Evolutionary conservation across 92 coral and sea anemone species (phyloP).

Genomic region (Virgularia gustaviana): DNA sequence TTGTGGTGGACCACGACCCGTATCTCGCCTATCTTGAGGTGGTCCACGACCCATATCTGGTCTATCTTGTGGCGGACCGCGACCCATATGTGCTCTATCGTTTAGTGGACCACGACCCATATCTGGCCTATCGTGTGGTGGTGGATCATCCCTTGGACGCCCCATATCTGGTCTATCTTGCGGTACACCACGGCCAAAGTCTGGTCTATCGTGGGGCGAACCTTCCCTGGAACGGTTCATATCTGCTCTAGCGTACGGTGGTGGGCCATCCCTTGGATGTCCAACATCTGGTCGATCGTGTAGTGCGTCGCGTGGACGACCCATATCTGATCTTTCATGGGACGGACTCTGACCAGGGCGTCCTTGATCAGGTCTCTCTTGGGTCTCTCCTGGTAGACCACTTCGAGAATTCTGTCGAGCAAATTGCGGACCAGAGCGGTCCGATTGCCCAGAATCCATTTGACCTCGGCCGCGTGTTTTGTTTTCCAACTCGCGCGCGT

Average conservation of each 20-base stretch:
- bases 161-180: not conserved
- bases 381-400: slow-evolving; percentile 1
- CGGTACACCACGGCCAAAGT: not conserved
- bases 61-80: not conserved
- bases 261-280: not conserved
- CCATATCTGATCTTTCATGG: slow-evolving; percentile 9
- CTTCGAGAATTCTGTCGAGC: not conserved
- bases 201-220: not conserved
- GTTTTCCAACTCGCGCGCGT: slow-evolving; percentile 6
- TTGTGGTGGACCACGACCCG: not conserved
- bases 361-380: slow-evolving; percentile 1
- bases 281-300: not conserved
- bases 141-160: not conserved
- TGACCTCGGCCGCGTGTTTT: not conserved
- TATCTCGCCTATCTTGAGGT: not conserved
- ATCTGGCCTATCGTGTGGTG: not conserved
- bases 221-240: not conserved
- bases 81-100: no score
- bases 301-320: not conserved
- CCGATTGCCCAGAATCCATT: not conserved
- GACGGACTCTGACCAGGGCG: not conserved
- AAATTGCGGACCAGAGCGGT: slow-evolving; percentile 2
- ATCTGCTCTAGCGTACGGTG: not conserved
- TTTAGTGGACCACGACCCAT: not conserved
- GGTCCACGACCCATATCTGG: not conserved